Evolutionary conservation across 2,797 vertebrate genomes (phyloP), one percentile per base, ranked within the genome.

Genomic region (Sebastes steindachneri): DNA sequence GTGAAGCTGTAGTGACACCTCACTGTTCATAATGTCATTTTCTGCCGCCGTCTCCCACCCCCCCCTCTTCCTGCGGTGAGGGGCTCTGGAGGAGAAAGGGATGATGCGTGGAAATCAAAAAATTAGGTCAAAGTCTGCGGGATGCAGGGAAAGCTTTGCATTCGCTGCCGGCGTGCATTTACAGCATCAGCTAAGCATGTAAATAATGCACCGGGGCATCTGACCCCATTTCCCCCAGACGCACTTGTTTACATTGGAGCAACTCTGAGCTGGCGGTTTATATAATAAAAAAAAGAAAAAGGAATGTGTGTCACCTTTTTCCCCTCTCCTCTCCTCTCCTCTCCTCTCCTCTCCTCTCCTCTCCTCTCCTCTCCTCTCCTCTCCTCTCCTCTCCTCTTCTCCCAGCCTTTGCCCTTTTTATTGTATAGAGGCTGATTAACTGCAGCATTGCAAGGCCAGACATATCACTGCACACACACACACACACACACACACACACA

Each of bases 41-140:
- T 23, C 48, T 23, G 35, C 23, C 21, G 3, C 57, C 2, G 11
- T 37, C 8, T 7, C 4, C 9, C 11, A 58, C 63, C 64, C 3
- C 75, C 17, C 1, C 4, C n/a, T 2, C 8, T 5, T 55, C 10
- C 57, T 29, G 67, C 8, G 3, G 29, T 1, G 9, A 33, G 59
- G 51, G 70, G 37, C 65, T 77, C 15, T 12, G n/a, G 14, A 67
- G 73, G 74, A 55, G 35, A 68, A 26, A 55, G 31, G 82, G 78
- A 58, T 29, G 82, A 67, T 60, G 76, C 64, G 15, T 74, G 67
- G 85, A 88, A 89, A 84, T 84, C 4, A 5, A 23, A 81, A 82
- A 93, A 87, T 79, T 75, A 86, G 91, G 91, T 91, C 91, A 91
- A 82, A 86, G 70, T 88, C 86, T 88, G 86, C 55, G 1, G 84